Conservation (phyloP, 2,888 invertebrate genomes). For the Furcula furcula region DNA sequence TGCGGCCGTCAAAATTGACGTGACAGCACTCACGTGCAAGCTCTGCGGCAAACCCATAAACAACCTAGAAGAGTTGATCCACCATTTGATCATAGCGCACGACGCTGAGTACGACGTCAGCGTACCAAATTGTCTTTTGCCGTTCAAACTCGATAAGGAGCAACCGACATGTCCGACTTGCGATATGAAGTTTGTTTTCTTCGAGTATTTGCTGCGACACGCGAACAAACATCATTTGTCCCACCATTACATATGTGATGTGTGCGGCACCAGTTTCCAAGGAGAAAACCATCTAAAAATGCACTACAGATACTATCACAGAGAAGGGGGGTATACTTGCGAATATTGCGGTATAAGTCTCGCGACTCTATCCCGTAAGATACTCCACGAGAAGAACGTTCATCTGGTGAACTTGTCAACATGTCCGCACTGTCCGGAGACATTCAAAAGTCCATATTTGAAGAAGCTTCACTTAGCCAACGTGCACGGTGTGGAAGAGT, state of each 20-base stretch:
- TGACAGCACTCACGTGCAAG: slow-evolving; percentile 60
- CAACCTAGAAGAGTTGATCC: slow-evolving; percentile 63
- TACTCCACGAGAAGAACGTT: slow-evolving; percentile 69
- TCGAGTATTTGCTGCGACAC: slow-evolving; percentile 66
- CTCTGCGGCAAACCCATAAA: slow-evolving; percentile 50
- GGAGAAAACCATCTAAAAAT: slow-evolving; percentile 73
- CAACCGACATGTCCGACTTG: slow-evolving; percentile 68
- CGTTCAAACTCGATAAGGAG: slow-evolving; percentile 66
- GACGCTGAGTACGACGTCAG: slow-evolving; percentile 70
- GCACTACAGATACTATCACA: slow-evolving; percentile 72
- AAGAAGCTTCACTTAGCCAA: slow-evolving; percentile 70
- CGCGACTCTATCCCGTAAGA: slow-evolving; percentile 64
- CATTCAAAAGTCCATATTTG: slow-evolving; percentile 69
- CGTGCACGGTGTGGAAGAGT: slow-evolving; percentile 64
- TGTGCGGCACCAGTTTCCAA: slow-evolving; percentile 73
- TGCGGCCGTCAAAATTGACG: slow-evolving; percentile 72
- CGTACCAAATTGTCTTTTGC: slow-evolving; percentile 66
- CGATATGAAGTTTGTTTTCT: slow-evolving; percentile 66
- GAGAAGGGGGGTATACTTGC: slow-evolving; percentile 67
- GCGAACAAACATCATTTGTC: slow-evolving; percentile 70
- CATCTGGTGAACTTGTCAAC: slow-evolving; percentile 62
- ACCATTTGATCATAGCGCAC: slow-evolving; percentile 70
- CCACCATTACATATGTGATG: slow-evolving; percentile 74
- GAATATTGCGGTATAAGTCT: slow-evolving; percentile 75
- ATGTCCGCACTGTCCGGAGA: slow-evolving; percentile 68